Base-by-base conservation (phyloP, 1,140 invertebrate genomes). In the Ostrea edulis region DNA sequence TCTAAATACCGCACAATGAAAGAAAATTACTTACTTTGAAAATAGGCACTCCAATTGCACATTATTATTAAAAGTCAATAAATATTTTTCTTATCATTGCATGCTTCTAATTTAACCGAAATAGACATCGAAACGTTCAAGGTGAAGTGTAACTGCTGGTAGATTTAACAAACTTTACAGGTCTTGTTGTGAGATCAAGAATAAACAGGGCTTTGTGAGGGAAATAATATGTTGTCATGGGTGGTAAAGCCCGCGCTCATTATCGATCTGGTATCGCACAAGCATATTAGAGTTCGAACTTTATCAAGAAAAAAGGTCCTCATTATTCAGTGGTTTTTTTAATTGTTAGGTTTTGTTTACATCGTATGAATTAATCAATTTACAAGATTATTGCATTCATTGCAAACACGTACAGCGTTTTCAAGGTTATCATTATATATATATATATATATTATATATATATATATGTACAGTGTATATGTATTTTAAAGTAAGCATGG, bases 141-240 rank as follows among this genome's bases (percentile, higher is more conserved):
- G 55, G 55, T 62, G 14, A 83, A n/a, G 51, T 51, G 82, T 83
- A 54, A 25, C 25, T 62, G 7, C 12, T 25, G 25, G 29, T 77
- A 77, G 11, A 29, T 35, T 77, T 35, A 77, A 83, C 82, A 12
- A 54, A 83, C 53, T 53, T 22, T 11, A 83, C 44, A 52, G 44
- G 52, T 20, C 82, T 83, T 52, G 11, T 83, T 20, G 44, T 83
- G 44, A 20, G 44, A 83, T 54, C 44, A 83, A 83, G 52, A n/a
- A 53, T 53, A 54, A 83, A 83, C 82, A 83, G 20, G 82, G 52
- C 52, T 83, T 54, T 83, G 44, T 54, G 22, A 83, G n/a, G 25
- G 52, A 52, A 53, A 83, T 83, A 53, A 83, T 83, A 22, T 83
- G 82, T 83, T 83, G 82, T 83, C 82, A 83, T 83, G 82, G 82